These are phyloP conservation scores for Dione vanillae DNA, from an alignment of 2,888 invertebrate species.

Conservation along the genomic window DNA sequence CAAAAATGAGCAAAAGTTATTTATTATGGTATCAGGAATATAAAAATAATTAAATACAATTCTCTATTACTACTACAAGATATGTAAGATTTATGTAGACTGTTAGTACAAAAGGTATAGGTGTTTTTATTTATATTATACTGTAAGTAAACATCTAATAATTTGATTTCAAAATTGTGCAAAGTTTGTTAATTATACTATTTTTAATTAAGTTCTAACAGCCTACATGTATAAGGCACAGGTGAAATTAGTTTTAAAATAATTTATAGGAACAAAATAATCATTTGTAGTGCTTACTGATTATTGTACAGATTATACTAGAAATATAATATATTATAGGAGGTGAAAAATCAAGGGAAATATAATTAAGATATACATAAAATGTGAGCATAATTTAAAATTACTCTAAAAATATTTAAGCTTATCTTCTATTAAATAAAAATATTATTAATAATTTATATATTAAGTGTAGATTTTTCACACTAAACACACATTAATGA, in stretches of 20 bases:
- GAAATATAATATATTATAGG: neutral
- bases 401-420: neutral
- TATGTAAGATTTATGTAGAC: conserved; percentile 24
- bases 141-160: neutral
- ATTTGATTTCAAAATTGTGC: neutral
- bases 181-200: neutral
- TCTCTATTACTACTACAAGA: conserved; percentile 2
- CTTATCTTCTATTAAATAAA: neutral
- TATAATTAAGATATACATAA: neutral
- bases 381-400: neutral
- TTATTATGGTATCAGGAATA: conserved; percentile 22
- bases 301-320: neutral
- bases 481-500: neutral
- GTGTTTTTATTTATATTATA: neutral
- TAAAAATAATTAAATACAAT: conserved; percentile 13
- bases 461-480: too few species aligned
- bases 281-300: neutral
- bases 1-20: conserved; percentile 42
- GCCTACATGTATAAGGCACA: conserved; percentile 39
- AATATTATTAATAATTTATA: neutral
- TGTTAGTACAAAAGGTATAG: conserved; percentile 9
- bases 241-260: conserved; percentile 16
- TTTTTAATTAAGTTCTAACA: conserved; percentile 6
- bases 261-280: conserved; percentile 5
- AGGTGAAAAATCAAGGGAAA: neutral